Conservation (phyloP, 1,140 invertebrate genomes). For the Platyscapa corneri region DNA sequence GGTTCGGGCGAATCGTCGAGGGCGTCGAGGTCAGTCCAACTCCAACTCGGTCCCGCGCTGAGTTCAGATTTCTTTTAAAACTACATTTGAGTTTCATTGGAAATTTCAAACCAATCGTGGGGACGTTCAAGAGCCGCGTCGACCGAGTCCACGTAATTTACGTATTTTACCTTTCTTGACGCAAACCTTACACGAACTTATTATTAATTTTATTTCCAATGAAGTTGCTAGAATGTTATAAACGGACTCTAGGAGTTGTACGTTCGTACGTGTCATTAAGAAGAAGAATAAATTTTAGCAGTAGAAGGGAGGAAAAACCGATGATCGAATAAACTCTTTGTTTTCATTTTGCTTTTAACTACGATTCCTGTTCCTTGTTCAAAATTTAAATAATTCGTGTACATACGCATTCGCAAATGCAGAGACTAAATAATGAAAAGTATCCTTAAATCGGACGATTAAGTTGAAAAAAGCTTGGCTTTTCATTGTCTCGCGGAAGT, state of each 20-base stretch:
- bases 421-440: background rate
- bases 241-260: background rate
- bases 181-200: background rate
- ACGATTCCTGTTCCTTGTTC: background rate
- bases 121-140: no score
- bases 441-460: no score
- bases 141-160: no score
- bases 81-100: no score
- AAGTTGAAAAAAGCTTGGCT: no score
- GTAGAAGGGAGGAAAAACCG: no score
- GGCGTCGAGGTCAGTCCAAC: background rate
- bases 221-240: background rate
- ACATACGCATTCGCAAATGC: background rate
- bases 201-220: background rate
- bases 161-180: background rate
- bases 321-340: background rate
- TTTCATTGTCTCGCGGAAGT: no score
- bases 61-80: no score
- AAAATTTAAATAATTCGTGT: background rate
- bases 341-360: background rate
- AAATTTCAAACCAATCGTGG: no score
- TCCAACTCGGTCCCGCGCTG: background rate
- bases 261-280: background rate
- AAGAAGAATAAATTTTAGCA: no score
- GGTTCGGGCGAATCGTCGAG: constrained; percentile 3